Evolutionary conservation across 2,113 vertebrate genomes (phyloP).

Genomic region (Origma solitaria): DNA sequence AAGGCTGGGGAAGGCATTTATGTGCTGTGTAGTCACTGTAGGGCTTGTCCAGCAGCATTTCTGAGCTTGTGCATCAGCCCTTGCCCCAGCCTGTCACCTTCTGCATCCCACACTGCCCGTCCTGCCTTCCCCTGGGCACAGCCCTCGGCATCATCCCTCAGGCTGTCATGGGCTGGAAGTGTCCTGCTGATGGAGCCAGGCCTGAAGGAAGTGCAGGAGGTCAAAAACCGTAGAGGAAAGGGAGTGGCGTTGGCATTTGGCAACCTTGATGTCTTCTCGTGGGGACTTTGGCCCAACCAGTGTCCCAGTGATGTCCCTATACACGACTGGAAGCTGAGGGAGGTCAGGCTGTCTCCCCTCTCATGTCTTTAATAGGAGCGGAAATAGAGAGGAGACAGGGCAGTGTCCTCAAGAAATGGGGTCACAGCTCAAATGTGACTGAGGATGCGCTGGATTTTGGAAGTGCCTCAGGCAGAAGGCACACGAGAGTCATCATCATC

Average conservation of each 20-base stretch:
- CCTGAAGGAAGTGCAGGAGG: not conserved
- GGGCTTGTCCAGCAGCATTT: slow-evolving; percentile 7
- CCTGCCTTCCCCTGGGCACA: not conserved
- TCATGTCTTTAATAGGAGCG: not conserved
- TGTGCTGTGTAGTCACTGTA: not conserved
- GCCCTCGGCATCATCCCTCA: fast-evolving
- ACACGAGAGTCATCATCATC: not conserved
- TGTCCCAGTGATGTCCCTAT: not conserved
- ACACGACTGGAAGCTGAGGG: not conserved
- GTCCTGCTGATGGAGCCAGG: not conserved
- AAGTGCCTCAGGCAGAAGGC: not conserved
- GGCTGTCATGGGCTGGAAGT: not conserved
- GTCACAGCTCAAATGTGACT: not conserved
- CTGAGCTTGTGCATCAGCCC: not conserved
- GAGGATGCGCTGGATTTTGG: not conserved
- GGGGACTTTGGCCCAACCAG: not conserved
- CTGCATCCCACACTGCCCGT: not conserved
- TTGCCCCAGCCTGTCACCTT: not conserved
- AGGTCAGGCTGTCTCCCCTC: not conserved
- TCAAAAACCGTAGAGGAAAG: not conserved
- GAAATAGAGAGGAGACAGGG: not conserved
- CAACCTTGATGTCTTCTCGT: fast-evolving
- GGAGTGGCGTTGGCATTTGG: not conserved
- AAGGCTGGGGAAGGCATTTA: not conserved
- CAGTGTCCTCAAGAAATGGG: not conserved